phyloP scores from a whole-genome alignment of 2,113 vertebrate genomes.

The Chroicocephalus ridibundus region DNA sequence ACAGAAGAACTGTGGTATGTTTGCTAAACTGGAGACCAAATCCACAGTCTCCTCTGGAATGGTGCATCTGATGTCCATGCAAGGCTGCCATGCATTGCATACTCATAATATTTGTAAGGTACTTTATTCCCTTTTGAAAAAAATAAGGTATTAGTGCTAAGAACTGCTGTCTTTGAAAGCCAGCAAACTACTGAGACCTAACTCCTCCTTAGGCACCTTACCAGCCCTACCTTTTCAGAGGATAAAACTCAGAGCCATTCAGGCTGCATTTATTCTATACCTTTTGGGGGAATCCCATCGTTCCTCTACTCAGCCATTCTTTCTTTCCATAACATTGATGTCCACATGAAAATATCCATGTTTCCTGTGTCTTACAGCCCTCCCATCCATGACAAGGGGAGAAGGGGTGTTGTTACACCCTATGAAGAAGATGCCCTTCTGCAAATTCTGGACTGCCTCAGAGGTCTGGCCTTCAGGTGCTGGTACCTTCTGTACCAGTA shows the following conservation, averaged over 20 bases:
- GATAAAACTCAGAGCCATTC: background rate
- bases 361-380: background rate
- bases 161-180: background rate
- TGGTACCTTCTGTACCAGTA: background rate
- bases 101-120: background rate
- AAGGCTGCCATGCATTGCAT: background rate
- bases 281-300: background rate
- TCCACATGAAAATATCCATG: background rate
- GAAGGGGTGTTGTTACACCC: background rate
- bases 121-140: background rate
- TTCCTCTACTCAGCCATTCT: background rate
- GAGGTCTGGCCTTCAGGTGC: background rate
- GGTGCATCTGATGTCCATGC: background rate
- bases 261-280: background rate
- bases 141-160: background rate
- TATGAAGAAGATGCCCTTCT: background rate
- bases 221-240: background rate
- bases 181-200: background rate
- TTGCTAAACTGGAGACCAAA: background rate
- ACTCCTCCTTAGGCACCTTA: background rate
- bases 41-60: background rate
- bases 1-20: background rate
- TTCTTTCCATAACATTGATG: background rate
- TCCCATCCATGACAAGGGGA: background rate
- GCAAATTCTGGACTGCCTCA: background rate